Percentiles rank a stretch among this genome's conserved stretches.
Conservation (phyloP, 2,797 vertebrate genomes). For the Oreochromis mossambicus region DNA sequence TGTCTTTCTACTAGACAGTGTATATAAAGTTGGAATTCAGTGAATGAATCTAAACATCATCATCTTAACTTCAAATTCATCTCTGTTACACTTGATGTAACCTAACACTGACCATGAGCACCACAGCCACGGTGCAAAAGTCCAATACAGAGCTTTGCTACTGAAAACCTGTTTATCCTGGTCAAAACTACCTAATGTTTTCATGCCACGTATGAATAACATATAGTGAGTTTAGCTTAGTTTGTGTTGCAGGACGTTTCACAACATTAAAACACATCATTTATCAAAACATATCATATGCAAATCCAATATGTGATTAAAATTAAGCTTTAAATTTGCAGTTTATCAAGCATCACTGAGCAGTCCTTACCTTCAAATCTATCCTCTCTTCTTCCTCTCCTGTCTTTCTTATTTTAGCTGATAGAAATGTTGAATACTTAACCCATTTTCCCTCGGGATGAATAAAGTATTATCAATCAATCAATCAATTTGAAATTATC, state of each 20-base stretch:
- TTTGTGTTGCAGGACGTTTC: not conserved
- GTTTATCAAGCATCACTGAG: not conserved
- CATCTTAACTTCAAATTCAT: not conserved
- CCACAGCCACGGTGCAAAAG: not conserved
- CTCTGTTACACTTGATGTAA: not conserved
- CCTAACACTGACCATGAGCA: not conserved
- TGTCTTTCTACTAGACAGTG: not conserved
- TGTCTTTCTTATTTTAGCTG: not conserved
- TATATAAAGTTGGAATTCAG: not conserved
- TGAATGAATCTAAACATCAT: not conserved
- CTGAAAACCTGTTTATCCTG: not conserved
- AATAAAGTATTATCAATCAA: no score
- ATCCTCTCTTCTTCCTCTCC: not conserved
- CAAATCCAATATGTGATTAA: not conserved
- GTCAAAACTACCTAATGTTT: not conserved
- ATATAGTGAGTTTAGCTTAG: not conserved
- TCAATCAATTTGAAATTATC: not conserved
- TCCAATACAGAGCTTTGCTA: not conserved
- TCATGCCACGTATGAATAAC: not conserved
- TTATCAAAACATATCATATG: not conserved
- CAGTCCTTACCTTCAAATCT: not conserved
- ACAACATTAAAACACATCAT: not conserved
- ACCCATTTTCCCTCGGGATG: no score
- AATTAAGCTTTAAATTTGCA: not conserved
- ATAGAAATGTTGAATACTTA: not conserved